A percentile compares a stretch with the other conserved stretches of the same genome.
Conservation (phyloP, 2,888 invertebrate species). For the Drosophila barbarae region DNA sequence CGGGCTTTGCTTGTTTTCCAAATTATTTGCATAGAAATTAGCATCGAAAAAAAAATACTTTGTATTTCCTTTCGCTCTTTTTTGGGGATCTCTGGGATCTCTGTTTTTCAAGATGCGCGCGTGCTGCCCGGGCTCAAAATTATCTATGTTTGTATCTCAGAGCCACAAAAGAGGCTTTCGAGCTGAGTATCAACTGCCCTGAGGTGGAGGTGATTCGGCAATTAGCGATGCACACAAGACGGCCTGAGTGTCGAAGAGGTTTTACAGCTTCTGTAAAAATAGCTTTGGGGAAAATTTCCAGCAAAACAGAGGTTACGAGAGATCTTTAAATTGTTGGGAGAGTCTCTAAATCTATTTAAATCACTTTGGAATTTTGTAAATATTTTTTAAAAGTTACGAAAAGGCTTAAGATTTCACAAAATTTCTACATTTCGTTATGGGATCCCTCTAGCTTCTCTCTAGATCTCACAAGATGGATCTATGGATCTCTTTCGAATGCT, state of each 20-base stretch:
- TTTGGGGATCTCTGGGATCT: conserved; percentile 11
- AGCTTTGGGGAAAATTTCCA: not conserved
- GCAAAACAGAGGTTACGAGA: not conserved
- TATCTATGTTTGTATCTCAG: conserved; percentile 51
- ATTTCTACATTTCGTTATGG: not conserved
- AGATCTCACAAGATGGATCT: too few relatives aligned
- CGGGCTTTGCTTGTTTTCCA: conserved; percentile 36
- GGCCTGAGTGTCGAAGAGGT: conserved; percentile 5
- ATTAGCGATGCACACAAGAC: conserved; percentile 51
- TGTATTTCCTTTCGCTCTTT: conserved; percentile 20
- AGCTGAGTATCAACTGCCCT: conserved; percentile 1
- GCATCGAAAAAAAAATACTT: conserved; percentile 54
- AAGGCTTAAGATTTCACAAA: too few relatives aligned
- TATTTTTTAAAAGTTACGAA: not conserved
- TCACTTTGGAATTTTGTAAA: not conserved
- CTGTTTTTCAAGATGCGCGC: conserved; percentile 49
- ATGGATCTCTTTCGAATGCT: too few relatives aligned
- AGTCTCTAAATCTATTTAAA: not conserved
- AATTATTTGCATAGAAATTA: conserved; percentile 69
- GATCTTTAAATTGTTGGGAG: not conserved
- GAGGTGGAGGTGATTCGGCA: conserved; percentile 53
- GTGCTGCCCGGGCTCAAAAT: conserved; percentile 52
- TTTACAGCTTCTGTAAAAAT: conserved; percentile 19
- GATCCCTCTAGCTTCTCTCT: not conserved
- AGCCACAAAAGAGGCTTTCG: conserved; percentile 13